Evolutionary conservation across 2,113 vertebrate genomes (phyloP), one percentile per base, ranked within the genome.

Genomic region (Columba janthina): DNA sequence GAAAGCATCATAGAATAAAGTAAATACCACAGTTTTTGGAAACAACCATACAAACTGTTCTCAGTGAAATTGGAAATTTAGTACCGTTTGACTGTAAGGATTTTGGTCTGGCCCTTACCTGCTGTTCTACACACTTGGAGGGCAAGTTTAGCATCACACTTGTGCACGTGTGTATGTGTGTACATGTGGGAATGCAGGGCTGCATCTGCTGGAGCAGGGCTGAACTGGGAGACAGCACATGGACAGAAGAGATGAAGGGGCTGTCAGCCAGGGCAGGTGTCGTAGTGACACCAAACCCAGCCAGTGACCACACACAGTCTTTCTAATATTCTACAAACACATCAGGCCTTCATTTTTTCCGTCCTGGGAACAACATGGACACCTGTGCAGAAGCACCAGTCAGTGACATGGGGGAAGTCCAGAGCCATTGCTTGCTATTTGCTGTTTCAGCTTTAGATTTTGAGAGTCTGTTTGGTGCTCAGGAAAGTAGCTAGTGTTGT

Each of bases 141-240:
- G 1, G 5, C 2, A 7, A 38, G 32, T 44, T 83, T 32, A 70
- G 24, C 50, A 21, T 71, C 28, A 31, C 2, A 2, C 1, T 18
- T 12, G 9, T 42, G 44, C 0, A 0, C 5, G 5, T 5, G 18
- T 38, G 32, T 25, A 57, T 11, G 3, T 61, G 36, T 48, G 17
- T 11, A 2, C 5, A 5, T 0, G 0, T 6, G 12, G 56, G 51
- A 25, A 16, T 58, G 40, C 20, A 34, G 18, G 61, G 21, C 34
- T 75, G 46, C 42, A 44, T 32, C 25, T 42, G 14, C 56, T 61
- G 24, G 15, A 77, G 22, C 15, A 16, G 31, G 24, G 42, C 31
- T 14, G 15, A 29, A 16, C 15, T 10, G 6, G 14, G 38, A n/a
- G 21, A 15, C 25, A 18, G 21, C 50, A 67, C 22, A 18, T 50